Conservation (phyloP, 2,797 vertebrate genomes). For the Echiichthys vipera region DNA sequence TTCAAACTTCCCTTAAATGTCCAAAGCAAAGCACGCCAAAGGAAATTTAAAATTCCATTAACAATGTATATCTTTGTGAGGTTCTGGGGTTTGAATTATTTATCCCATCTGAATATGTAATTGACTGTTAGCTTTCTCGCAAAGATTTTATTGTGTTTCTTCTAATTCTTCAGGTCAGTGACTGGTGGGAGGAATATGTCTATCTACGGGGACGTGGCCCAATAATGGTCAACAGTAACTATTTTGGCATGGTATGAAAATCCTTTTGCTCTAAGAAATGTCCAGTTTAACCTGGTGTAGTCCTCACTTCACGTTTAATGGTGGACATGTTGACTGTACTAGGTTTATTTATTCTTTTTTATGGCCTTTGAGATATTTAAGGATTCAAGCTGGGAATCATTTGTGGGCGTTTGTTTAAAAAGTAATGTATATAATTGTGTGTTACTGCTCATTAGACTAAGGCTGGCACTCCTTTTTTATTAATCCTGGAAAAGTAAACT, state of each 20-base stretch:
- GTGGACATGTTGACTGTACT: background rate
- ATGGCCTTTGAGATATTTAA: background rate
- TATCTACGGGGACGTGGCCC: constrained; percentile 89
- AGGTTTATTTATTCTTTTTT: background rate
- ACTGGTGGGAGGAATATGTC: constrained; percentile 95
- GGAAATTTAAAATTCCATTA: constrained; percentile 55
- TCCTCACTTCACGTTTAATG: background rate
- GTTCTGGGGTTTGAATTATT: constrained; percentile 62
- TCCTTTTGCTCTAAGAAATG: background rate
- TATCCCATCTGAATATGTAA: constrained; percentile 45
- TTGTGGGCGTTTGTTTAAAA: constrained; percentile 1
- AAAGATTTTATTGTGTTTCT: constrained; percentile 18
- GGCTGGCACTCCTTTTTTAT: background rate
- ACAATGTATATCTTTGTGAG: constrained; percentile 54
- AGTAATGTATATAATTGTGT: background rate
- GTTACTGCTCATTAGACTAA: background rate
- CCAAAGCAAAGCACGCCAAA: constrained; percentile 1
- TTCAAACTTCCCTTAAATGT: background rate
- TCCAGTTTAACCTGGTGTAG: background rate
- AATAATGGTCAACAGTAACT: constrained; percentile 94
- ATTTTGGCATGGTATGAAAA: constrained; percentile 89
- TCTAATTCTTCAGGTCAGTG: constrained; percentile 85
- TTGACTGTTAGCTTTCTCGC: constrained; percentile 18
- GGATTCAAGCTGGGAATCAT: background rate
- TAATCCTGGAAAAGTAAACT: background rate